These are phyloP conservation scores for Brevipalpus yothersi DNA, from an alignment of 1,140 invertebrate genomes.

Conservation along the genomic window DNA sequence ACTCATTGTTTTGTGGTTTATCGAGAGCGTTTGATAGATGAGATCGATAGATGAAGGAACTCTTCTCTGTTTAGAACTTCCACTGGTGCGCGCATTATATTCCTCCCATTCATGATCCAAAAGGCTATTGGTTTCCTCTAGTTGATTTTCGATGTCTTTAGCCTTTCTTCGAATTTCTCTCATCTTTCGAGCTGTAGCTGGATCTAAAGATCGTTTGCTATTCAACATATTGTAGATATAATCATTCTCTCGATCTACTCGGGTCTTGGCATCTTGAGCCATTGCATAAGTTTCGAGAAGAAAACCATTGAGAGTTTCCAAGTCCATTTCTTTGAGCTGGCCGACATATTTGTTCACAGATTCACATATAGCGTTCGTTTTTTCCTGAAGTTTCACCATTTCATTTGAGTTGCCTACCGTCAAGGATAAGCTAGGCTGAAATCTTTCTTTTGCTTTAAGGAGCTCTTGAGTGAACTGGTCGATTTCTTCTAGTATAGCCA, in stretches of 20 bases:
- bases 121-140: constrained; percentile 18
- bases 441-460: not conserved
- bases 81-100: constrained; percentile 12
- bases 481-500: constrained; percentile 2
- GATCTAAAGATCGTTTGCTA: constrained; percentile 17
- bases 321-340: not conserved
- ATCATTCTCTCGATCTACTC: constrained; percentile 17
- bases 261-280: not conserved
- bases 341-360: not conserved
- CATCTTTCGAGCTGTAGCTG: constrained; percentile 17
- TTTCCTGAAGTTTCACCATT: constrained; percentile 22
- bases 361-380: constrained; percentile 19
- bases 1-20: constrained; percentile 4
- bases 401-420: constrained; percentile 26
- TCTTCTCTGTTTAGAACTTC: constrained; percentile 8
- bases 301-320: not conserved
- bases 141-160: constrained; percentile 17
- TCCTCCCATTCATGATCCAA: constrained; percentile 21
- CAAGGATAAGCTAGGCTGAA: not conserved
- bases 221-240: constrained; percentile 17
- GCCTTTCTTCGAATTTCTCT: constrained; percentile 16
- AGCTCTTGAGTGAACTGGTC: not conserved
- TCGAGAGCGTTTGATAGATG: constrained; percentile 3
- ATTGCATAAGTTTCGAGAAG: not conserved
- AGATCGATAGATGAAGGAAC: not conserved